These are phyloP conservation scores for Rhinophrynus dorsalis DNA, from an alignment of 2,797 vertebrate species.

Conservation along the genomic window DNA sequence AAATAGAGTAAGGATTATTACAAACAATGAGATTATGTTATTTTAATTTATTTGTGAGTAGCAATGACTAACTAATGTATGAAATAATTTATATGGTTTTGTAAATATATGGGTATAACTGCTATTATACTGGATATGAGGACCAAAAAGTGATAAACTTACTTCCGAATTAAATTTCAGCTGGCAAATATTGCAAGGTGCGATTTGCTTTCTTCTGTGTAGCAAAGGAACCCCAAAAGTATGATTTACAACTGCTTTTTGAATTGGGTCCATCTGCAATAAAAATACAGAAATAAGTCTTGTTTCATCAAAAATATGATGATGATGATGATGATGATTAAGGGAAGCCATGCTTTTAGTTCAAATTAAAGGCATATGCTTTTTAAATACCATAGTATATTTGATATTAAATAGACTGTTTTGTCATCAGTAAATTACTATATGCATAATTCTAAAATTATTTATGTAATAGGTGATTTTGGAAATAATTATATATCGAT, in stretches of 20 bases:
- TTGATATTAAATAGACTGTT: no score
- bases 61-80: no score
- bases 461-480: no score
- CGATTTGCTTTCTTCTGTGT: constrained; percentile 87
- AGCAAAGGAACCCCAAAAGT: constrained; percentile 87
- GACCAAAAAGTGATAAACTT: constrained; percentile 65
- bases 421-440: no score
- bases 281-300: constrained; percentile 61
- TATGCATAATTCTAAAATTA: no score
- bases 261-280: constrained; percentile 95
- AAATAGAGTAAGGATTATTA: no score
- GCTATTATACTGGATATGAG: background rate
- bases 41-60: no score
- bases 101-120: background rate
- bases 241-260: constrained; percentile 96
- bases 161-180: constrained; percentile 99
- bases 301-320: constrained; percentile 28
- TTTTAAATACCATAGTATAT: no score
- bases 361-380: no score
- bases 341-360: background rate
- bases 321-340: constrained; percentile 36
- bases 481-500: no score
- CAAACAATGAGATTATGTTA: no score
- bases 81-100: no score
- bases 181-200: constrained; percentile 93